A percentile compares a stretch with the other conserved stretches of the same genome.
Conservation (phyloP, 2,888 invertebrate genomes). For the Acanthococcus lagerstroemiae region DNA sequence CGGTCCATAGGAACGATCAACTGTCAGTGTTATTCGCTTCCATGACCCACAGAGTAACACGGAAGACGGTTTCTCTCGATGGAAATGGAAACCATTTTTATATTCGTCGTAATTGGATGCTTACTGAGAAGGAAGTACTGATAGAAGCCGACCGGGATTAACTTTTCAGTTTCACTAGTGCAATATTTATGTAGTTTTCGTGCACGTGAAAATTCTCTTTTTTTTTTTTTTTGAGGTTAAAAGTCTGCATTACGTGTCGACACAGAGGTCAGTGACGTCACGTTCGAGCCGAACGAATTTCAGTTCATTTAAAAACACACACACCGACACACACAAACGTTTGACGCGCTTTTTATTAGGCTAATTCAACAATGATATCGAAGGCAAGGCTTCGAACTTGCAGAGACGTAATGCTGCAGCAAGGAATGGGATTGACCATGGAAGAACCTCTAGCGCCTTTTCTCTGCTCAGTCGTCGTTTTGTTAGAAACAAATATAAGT, state of each 20-base stretch:
- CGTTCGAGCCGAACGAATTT: conserved; percentile 15
- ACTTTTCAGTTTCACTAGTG: too few relatives aligned
- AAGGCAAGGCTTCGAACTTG: conserved; percentile 26
- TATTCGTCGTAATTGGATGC: too few relatives aligned
- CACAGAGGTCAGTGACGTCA: conserved; percentile 31
- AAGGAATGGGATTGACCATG: conserved; percentile 28
- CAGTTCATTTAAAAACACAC: conserved; percentile 17
- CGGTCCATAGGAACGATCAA: too few relatives aligned
- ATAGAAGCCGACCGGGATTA: too few relatives aligned
- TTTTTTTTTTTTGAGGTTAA: conserved; percentile 20
- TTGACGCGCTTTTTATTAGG: conserved; percentile 10
- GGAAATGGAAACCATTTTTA: too few relatives aligned
- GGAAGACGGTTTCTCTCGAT: too few relatives aligned
- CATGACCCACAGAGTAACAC: too few relatives aligned
- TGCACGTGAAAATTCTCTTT: too few relatives aligned
- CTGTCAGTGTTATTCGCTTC: too few relatives aligned
- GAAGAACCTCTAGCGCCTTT: conserved; percentile 25
- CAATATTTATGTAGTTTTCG: too few relatives aligned
- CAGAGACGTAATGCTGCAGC: conserved; percentile 9
- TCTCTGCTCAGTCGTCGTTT: conserved; percentile 13
- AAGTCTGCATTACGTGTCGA: conserved; percentile 10
- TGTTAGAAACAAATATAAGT: conserved; percentile 12
- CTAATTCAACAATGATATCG: conserved; percentile 12
- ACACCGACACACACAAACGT: conserved; percentile 9
- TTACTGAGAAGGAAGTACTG: too few relatives aligned